phyloP scores from a whole-genome alignment of 2,888 invertebrate genomes.

The Oscheius onirici region DNA sequence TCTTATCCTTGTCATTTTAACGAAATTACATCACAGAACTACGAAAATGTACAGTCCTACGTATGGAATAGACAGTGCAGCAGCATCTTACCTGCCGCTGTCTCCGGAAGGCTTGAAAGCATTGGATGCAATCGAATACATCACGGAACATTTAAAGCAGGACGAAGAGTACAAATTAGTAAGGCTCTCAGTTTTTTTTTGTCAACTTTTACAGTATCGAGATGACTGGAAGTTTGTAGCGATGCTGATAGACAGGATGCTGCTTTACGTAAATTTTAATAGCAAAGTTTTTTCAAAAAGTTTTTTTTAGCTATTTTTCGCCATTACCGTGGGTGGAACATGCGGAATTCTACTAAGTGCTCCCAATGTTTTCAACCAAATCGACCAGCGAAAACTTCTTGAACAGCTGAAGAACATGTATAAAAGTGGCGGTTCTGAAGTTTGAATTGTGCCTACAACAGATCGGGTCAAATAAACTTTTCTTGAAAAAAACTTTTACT shows the following conservation, averaged over 20 bases:
- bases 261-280: constrained; percentile 74
- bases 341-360: constrained; percentile 73
- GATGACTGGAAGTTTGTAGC: constrained; percentile 76
- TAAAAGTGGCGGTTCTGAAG: constrained; percentile 16
- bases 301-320: constrained; percentile 72
- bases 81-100: constrained; percentile 26
- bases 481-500: background rate
- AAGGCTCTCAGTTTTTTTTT: background rate
- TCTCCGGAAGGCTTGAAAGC: constrained; percentile 33
- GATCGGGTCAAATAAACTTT: constrained; percentile 10
- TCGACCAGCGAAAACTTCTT: constrained; percentile 10
- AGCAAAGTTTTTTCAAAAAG: background rate
- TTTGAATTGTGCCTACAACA: background rate
- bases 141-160: constrained; percentile 64
- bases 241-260: constrained; percentile 74
- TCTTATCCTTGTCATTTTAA: background rate
- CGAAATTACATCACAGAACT: background rate
- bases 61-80: background rate
- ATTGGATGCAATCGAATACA: constrained; percentile 65
- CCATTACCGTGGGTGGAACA: constrained; percentile 57
- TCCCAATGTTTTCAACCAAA: constrained; percentile 73
- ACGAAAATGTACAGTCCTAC: background rate
- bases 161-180: constrained; percentile 67
- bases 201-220: constrained; percentile 39
- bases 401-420: constrained; percentile 17